A percentile compares a stretch with the other conserved stretches of the same genome.
Conservation (phyloP, 2,113 vertebrate species). For the Lepisosteus osseus region DNA sequence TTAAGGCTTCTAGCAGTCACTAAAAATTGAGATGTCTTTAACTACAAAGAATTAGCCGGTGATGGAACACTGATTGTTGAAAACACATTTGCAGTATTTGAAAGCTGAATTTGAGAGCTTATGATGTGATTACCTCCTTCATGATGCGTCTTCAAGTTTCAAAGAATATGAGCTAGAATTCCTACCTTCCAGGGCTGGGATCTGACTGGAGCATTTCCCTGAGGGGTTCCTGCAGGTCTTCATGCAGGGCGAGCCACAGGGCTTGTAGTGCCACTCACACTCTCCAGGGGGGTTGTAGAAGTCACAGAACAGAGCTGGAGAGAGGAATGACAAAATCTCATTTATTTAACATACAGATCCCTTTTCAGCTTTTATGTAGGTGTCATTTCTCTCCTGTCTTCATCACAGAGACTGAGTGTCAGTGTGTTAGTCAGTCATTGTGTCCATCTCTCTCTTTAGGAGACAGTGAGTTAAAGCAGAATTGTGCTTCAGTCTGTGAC, state of each 20-base stretch:
- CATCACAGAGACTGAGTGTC: too few relatives aligned
- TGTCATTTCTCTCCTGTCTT: not conserved
- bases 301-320: constrained; percentile 88
- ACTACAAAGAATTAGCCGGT: too few relatives aligned
- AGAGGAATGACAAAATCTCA: not conserved
- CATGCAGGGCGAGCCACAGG: constrained; percentile 83
- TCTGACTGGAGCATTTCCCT: constrained; percentile 71
- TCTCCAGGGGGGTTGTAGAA: constrained; percentile 80
- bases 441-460: too few relatives aligned
- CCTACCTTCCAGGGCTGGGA: constrained; percentile 81
- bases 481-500: constrained; percentile 40
- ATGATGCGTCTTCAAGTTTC: too few relatives aligned
- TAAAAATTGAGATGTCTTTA: too few relatives aligned
- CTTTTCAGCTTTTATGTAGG: not conserved
- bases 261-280: constrained; percentile 91
- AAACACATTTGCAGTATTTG: too few relatives aligned
- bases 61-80: too few relatives aligned
- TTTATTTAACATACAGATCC: not conserved
- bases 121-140: too few relatives aligned
- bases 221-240: constrained; percentile 84
- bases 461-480: too few relatives aligned
- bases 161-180: not conserved
- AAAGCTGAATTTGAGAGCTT: too few relatives aligned
- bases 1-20: too few relatives aligned
- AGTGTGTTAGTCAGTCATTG: too few relatives aligned